Evolutionary conservation across 35 echinoderm and acorn worm species (phyloP).

Genomic region (Apostichopus parvimensis): DNA sequence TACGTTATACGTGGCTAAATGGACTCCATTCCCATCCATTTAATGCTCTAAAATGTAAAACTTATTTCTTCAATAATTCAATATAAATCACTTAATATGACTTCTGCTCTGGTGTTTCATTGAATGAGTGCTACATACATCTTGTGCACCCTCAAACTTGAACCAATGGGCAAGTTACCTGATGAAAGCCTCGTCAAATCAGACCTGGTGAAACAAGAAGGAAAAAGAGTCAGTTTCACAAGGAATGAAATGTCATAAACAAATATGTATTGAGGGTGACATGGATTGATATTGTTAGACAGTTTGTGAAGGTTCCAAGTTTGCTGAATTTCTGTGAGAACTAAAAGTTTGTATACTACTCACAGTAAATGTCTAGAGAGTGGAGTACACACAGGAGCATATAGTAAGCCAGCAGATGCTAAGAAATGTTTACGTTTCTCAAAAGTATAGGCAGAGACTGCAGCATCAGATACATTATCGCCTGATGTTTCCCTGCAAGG

Average conservation of each 20-base stretch:
- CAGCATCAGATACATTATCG: background rate
- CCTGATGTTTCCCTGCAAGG: background rate
- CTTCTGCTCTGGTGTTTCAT: too few relatives aligned
- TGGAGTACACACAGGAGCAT: slow-evolving; percentile 27
- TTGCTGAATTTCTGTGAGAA: background rate
- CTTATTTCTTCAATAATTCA: too few relatives aligned
- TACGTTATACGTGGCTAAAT: too few relatives aligned
- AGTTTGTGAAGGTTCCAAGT: background rate
- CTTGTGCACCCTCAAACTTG: too few relatives aligned
- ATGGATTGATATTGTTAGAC: too few relatives aligned
- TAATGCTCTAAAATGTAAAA: too few relatives aligned
- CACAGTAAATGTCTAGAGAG: slow-evolving; percentile 32
- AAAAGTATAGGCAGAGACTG: background rate
- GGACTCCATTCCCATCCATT: too few relatives aligned
- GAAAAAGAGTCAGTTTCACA: too few relatives aligned
- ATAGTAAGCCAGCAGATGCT: slow-evolving; percentile 11
- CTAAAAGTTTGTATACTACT: background rate
- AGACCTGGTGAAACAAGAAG: background rate
- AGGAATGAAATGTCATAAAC: too few relatives aligned
- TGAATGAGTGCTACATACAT: too few relatives aligned
- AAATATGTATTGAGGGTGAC: too few relatives aligned
- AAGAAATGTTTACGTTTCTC: slow-evolving; percentile 14
- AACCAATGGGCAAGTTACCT: background rate
- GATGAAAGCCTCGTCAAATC: background rate
- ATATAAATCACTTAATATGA: too few relatives aligned